These are phyloP conservation scores for Digitonthophagus gazella DNA, from an alignment of 2,888 invertebrate species.

Conservation along the genomic window DNA sequence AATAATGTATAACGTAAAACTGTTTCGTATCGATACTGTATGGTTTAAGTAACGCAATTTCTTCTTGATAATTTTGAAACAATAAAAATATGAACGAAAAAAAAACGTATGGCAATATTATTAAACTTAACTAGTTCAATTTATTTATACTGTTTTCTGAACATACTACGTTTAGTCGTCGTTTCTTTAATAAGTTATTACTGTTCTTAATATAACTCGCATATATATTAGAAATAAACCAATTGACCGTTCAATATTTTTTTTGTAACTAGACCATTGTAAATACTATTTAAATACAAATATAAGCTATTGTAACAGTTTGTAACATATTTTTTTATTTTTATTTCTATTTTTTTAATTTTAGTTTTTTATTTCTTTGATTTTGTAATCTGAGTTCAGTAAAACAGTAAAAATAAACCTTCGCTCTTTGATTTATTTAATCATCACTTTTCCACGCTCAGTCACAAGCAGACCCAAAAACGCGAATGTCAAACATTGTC, in stretches of 20 bases:
- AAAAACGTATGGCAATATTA: not conserved
- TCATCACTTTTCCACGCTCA: no score
- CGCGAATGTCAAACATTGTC: not conserved
- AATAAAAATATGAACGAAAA: no score
- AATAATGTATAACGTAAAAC: not conserved
- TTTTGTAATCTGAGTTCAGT: not conserved
- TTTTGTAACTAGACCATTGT: slow-evolving; percentile 17
- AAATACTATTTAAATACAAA: slow-evolving; percentile 17
- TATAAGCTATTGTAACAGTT: slow-evolving; percentile 18
- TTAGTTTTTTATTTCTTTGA: not conserved
- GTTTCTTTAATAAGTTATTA: slow-evolving; percentile 9
- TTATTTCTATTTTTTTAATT: not conserved
- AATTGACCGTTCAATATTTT: slow-evolving; percentile 2
- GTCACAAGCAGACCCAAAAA: not conserved
- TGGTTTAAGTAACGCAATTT: not conserved
- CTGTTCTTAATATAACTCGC: slow-evolving; percentile 8
- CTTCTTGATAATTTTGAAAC: not conserved
- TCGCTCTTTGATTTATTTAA: not conserved
- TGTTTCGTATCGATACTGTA: not conserved
- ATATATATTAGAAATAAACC: not conserved
- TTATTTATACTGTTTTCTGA: slow-evolving; percentile 11
- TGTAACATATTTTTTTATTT: slow-evolving; percentile 12
- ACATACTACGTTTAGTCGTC: not conserved
- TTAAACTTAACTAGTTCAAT: slow-evolving; percentile 1
- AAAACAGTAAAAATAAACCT: not conserved